Evolutionary conservation across 2,888 invertebrate species (phyloP), one percentile per base, ranked within the genome.

Genomic region (Clitarchus hookeri): DNA sequence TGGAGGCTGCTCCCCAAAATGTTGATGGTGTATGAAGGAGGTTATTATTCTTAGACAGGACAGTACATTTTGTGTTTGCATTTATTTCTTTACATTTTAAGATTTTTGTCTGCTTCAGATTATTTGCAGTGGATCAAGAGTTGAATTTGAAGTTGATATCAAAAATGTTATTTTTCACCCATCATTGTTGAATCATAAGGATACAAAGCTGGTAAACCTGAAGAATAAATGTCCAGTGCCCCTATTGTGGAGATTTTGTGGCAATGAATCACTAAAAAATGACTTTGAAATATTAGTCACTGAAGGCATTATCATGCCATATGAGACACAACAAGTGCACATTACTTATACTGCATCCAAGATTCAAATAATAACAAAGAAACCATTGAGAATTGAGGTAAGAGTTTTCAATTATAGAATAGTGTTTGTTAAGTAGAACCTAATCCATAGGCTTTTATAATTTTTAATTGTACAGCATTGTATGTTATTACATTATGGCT

Each of bases 161-260:
- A 92, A 91, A 87, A 85, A 88, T 11, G 87, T 92, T 90, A 91
- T 92, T 85, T 95, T 94, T 87, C 94, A 93, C n/a, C 93, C 93
- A 87, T 91, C 93, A 36, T 90, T 94, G 65, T 89, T 94, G 0
- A 92, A 93, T 88, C 92, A 92, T 84, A 92, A 92, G 82, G 92
- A 92, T 89, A 92, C 91, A 65, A 92, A 92, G 87, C 91, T 91
- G 87, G 90, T 94, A 82, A 93, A 91, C 83, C 90, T 95, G 36
- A 92, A 91, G 86, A 95, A 95, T 89, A 92, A 93, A 89, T 93
- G 94, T 0, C 91, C 93, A 54, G 90, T 94, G 84, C 91, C 93
- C 23, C 90, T 95, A 83, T 92, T 92, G 90, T 95, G 94, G 94
- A 91, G 91, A 89, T 91, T 94, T 88, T 90, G 90, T 77, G 92